Percentiles rank a stretch among this genome's conserved stretches.
Conservation (phyloP, 2,797 vertebrate species). For the Syndactyla subalaris region DNA sequence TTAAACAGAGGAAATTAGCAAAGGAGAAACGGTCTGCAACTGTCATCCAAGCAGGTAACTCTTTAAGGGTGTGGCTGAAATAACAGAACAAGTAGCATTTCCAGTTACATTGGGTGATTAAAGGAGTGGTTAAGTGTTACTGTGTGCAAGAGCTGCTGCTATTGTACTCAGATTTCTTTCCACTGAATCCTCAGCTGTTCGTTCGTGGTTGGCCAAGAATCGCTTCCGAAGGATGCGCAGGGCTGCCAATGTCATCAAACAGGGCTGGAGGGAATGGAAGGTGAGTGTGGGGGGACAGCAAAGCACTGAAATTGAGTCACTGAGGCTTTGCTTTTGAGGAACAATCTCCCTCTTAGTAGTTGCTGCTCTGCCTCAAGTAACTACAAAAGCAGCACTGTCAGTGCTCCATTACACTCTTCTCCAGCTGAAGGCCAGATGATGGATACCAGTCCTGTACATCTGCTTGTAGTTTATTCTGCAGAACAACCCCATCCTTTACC, state of each 20-base stretch:
- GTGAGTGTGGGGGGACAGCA: conserved; percentile 72
- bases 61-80: not conserved
- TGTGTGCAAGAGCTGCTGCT: not conserved
- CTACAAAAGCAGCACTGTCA: not conserved
- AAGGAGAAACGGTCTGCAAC: conserved; percentile 77
- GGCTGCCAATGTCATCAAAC: conserved; percentile 84
- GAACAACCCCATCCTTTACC: not conserved
- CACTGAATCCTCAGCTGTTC: conserved; percentile 75
- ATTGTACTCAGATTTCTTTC: not conserved
- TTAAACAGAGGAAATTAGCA: conserved; percentile 71
- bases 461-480: not conserved
- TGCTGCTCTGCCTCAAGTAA: not conserved
- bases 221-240: conserved; percentile 78
- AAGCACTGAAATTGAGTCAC: not conserved
- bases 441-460: not conserved
- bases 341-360: not conserved
- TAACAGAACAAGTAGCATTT: not conserved
- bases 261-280: conserved; percentile 86
- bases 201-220: conserved; percentile 88
- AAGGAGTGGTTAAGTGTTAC: not conserved
- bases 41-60: conserved; percentile 91
- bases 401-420: not conserved
- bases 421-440: not conserved
- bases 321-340: not conserved
- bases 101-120: not conserved